Conservation (phyloP, 2,113 vertebrate genomes). For the Lutjanus erythropterus region DNA sequence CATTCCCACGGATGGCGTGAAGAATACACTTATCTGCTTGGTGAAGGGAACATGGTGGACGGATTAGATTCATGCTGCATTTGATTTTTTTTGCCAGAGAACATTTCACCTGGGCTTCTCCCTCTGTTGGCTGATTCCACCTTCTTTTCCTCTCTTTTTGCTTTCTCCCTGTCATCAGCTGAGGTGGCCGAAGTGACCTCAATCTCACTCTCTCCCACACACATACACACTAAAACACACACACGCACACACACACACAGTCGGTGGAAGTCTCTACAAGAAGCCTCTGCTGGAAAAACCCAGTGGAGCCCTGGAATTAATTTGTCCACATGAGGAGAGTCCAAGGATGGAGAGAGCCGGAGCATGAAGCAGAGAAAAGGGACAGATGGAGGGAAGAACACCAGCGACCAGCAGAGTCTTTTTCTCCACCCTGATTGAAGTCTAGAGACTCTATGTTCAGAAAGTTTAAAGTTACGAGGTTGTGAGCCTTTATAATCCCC, state of each 20-base stretch:
- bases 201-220: neutral
- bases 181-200: slow-evolving; percentile 11
- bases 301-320: slow-evolving; percentile 42
- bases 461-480: neutral
- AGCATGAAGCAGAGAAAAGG: neutral
- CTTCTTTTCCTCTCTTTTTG: neutral
- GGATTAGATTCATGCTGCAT: slow-evolving; percentile 40
- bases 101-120: slow-evolving; percentile 4
- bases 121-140: neutral
- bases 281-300: slow-evolving; percentile 20
- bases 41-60: slow-evolving; percentile 25
- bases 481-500: neutral
- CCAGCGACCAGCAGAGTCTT: too few species aligned
- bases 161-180: neutral
- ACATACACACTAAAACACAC: slow-evolving; percentile 5
- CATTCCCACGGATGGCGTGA: slow-evolving; percentile 41
- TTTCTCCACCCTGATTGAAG: slow-evolving; percentile 11
- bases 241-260: neutral
- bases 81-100: slow-evolving; percentile 10
- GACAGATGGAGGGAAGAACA: slow-evolving; percentile 9
- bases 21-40: slow-evolving; percentile 35
- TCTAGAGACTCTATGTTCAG: neutral
- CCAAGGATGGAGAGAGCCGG: slow-evolving; percentile 3
- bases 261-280: neutral
- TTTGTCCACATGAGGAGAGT: slow-evolving; percentile 34